These are phyloP conservation scores for Rhinogobius similis DNA, from an alignment of 2,113 vertebrate genomes.

Conservation along the genomic window DNA sequence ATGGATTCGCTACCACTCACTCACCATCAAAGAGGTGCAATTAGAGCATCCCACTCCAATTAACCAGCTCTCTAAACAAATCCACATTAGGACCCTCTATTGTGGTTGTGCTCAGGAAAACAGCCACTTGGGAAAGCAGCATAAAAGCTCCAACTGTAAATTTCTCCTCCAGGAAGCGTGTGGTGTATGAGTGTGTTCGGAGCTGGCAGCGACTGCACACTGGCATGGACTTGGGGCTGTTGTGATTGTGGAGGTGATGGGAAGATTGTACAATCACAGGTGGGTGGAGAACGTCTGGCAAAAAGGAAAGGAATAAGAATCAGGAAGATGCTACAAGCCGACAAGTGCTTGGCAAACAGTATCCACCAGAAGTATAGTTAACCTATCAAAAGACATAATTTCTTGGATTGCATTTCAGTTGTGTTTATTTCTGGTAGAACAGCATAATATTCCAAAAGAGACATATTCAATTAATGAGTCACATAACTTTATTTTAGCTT, in stretches of 20 bases:
- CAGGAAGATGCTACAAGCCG: not conserved
- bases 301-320: conserved; percentile 38
- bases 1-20: conserved; percentile 38
- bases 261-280: conserved; percentile 67
- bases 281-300: conserved; percentile 46
- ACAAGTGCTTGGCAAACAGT: not conserved
- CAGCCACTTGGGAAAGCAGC: conserved; percentile 80
- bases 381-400: not conserved
- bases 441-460: no score
- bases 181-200: conserved; percentile 26
- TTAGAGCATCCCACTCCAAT: conserved; percentile 82
- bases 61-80: conserved; percentile 84
- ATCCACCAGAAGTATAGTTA: not conserved
- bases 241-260: conserved; percentile 62
- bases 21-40: conserved; percentile 77
- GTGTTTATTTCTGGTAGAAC: not conserved
- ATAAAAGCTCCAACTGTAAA: conserved; percentile 78
- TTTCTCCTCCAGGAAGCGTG: conserved; percentile 70
- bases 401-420: not conserved
- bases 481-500: no score
- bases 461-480: no score
- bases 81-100: conserved; percentile 82
- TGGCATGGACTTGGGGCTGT: conserved; percentile 54
- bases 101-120: conserved; percentile 77
- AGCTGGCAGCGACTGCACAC: conserved; percentile 42